Conservation (phyloP, 2,888 invertebrate species). For the Morpho achilles region DNA sequence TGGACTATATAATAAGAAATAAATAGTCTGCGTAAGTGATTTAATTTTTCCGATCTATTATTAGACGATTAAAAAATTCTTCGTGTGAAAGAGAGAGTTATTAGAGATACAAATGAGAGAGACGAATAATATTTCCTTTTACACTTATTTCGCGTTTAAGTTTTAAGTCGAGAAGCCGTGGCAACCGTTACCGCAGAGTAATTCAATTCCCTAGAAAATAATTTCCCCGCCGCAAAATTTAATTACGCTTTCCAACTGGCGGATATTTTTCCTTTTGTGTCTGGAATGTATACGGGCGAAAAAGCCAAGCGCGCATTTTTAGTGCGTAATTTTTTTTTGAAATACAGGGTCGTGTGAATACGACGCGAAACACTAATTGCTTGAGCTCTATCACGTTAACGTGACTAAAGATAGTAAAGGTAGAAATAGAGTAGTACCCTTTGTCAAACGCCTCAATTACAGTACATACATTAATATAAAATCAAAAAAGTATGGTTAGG, state of each 20-base stretch:
- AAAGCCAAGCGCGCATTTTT: constrained; percentile 1
- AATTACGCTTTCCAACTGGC: constrained; percentile 24
- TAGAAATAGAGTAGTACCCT: too few relatives aligned
- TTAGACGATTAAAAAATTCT: too few relatives aligned
- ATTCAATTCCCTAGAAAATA: constrained; percentile 23
- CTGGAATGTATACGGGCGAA: constrained; percentile 5
- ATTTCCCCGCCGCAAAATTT: constrained; percentile 25
- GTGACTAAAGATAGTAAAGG: too few relatives aligned
- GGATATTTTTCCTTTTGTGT: constrained; percentile 21
- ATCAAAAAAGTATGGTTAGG: too few relatives aligned
- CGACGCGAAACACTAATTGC: constrained; percentile 7
- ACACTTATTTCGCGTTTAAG: constrained; percentile 2
- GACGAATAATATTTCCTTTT: constrained; percentile 2
- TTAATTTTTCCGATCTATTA: too few relatives aligned
- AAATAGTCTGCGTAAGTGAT: too few relatives aligned
- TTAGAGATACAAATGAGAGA: too few relatives aligned
- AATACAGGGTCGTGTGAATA: constrained; percentile 4
- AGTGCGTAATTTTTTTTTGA: constrained; percentile 7
- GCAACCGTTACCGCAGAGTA: constrained; percentile 11
- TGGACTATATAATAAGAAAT: too few relatives aligned
- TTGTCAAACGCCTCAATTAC: too few relatives aligned
- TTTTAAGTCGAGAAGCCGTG: constrained; percentile 9
- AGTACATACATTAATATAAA: too few relatives aligned
- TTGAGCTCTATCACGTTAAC: neutral
- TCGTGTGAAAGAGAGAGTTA: too few relatives aligned